These are phyloP conservation scores for Nemotelus pantherinus DNA, from an alignment of 2,888 invertebrate species.

Conservation along the genomic window DNA sequence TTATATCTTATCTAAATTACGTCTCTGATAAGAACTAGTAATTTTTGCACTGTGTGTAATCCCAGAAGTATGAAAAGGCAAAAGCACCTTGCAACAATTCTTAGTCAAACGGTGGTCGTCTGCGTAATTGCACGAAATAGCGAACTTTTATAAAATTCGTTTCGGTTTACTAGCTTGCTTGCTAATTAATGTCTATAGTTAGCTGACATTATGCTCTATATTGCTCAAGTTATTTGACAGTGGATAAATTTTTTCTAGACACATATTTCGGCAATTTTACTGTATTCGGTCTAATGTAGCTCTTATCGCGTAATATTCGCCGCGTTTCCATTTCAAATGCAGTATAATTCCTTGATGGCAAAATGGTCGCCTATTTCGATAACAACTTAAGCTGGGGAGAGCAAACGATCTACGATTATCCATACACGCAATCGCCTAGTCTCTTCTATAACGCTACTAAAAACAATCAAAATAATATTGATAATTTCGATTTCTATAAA, in stretches of 20 bases:
- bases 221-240: background rate
- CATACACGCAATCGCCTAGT: conserved; percentile 33
- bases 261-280: no score
- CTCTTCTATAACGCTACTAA: conserved; percentile 29
- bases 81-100: background rate
- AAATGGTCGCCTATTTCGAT: conserved; percentile 27
- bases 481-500: conserved; percentile 23
- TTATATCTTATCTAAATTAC: no score
- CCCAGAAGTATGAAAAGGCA: conserved; percentile 19
- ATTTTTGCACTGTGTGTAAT: conserved; percentile 4
- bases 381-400: conserved; percentile 22
- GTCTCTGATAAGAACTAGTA: background rate
- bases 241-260: background rate
- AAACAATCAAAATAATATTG: background rate
- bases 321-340: background rate
- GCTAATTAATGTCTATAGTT: background rate
- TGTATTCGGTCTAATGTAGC: no score
- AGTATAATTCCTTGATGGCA: background rate
- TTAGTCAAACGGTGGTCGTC: conserved; percentile 29
- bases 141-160: background rate
- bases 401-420: conserved; percentile 23
- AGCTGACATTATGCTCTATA: no score
- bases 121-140: conserved; percentile 13
- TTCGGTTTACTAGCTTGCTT: background rate
- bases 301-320: background rate